Percentiles rank a stretch among this genome's conserved stretches.
Evolutionary conservation across 2,888 invertebrate genomes (phyloP).

Genomic region (Allacma fusca): DNA sequence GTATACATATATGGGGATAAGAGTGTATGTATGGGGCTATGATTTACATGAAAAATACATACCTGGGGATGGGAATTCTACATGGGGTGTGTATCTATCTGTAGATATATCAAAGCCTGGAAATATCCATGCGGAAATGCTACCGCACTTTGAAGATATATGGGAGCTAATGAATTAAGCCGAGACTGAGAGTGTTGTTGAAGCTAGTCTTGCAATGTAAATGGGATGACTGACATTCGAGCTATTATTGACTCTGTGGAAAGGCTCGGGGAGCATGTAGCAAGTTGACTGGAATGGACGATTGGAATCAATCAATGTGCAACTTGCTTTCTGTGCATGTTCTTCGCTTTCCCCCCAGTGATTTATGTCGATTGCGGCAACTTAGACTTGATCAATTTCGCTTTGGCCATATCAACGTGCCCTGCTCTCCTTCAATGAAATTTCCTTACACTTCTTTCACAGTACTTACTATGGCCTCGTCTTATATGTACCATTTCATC

Average conservation of each 20-base stretch:
- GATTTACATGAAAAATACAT: too few relatives aligned
- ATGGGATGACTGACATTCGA: conserved; percentile 16
- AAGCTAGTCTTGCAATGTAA: background rate
- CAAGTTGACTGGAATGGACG: conserved; percentile 26
- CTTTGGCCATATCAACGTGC: conserved; percentile 30
- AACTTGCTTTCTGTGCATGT: conserved; percentile 34
- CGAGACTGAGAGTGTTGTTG: background rate
- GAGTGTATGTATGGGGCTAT: too few relatives aligned
- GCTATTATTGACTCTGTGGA: background rate
- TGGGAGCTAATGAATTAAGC: conserved; percentile 2
- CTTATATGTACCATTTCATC: background rate
- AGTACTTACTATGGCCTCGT: background rate
- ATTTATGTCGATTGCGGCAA: conserved; percentile 38
- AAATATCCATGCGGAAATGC: too few relatives aligned
- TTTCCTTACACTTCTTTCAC: background rate
- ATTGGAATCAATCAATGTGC: conserved; percentile 42
- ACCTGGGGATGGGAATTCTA: too few relatives aligned
- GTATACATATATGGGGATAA: too few relatives aligned
- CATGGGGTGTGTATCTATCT: too few relatives aligned
- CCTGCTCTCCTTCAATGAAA: conserved; percentile 34
- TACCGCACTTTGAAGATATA: too few relatives aligned
- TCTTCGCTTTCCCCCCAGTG: conserved; percentile 24
- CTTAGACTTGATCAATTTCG: conserved; percentile 41
- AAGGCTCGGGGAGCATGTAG: too few relatives aligned
- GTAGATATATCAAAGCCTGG: too few relatives aligned